Evolutionary conservation across 2,888 invertebrate species (phyloP).

Genomic region (Elysia crispata): DNA sequence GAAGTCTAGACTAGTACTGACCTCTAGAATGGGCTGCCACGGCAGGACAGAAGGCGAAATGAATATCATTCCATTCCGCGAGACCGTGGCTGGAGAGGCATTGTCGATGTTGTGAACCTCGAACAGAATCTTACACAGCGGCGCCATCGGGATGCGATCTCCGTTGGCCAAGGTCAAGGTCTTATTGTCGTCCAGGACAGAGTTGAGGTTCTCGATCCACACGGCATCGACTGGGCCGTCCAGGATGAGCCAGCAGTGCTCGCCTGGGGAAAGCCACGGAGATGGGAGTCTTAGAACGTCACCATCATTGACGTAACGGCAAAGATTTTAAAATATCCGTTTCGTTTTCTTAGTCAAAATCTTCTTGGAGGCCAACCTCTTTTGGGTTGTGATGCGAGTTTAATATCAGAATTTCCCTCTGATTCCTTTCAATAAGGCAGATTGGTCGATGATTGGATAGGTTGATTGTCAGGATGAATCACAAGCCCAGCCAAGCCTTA

Average conservation of each 20-base stretch:
- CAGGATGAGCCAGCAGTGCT: slow-evolving; percentile 93
- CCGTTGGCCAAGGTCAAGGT: slow-evolving; percentile 90
- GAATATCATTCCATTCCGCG: slow-evolving; percentile 88
- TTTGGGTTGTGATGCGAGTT: too few species aligned
- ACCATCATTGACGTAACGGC: too few species aligned
- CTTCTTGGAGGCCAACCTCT: too few species aligned
- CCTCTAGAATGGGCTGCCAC: slow-evolving; percentile 94
- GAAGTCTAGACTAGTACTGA: slow-evolving; percentile 42
- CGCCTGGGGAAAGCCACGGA: slow-evolving; percentile 79
- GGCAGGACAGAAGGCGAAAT: slow-evolving; percentile 97
- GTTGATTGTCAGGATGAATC: too few species aligned
- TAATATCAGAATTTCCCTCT: too few species aligned
- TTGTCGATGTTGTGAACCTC: slow-evolving; percentile 98
- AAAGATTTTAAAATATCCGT: too few species aligned
- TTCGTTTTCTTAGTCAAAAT: too few species aligned
- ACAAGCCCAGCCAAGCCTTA: too few species aligned
- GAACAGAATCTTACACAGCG: slow-evolving; percentile 95
- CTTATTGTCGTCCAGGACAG: slow-evolving; percentile 78
- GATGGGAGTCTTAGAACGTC: too few species aligned
- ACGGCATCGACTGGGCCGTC: slow-evolving; percentile 78
- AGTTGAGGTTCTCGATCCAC: slow-evolving; percentile 78
- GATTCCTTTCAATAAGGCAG: too few species aligned
- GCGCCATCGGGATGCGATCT: slow-evolving; percentile 95
- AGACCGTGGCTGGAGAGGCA: slow-evolving; percentile 97
- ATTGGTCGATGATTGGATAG: too few species aligned